Percentiles rank a stretch among this genome's conserved stretches.
Conservation (phyloP, 1,140 invertebrate genomes). For the Drosophila athabasca region DNA sequence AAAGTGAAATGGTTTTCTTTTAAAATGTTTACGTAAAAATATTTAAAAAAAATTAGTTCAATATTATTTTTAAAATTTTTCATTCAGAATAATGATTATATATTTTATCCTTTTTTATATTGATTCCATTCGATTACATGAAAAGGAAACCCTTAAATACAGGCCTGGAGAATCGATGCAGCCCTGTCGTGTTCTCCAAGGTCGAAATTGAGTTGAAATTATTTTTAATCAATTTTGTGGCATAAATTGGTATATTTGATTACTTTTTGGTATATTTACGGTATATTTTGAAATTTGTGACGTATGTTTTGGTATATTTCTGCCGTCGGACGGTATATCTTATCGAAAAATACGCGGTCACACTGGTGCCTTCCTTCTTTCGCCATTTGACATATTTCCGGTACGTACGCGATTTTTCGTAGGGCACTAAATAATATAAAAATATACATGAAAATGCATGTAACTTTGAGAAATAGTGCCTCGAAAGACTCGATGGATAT, state of each 20-base stretch:
- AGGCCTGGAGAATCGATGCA: neutral
- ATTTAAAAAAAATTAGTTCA: too few relatives aligned
- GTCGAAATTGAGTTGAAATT: too few relatives aligned
- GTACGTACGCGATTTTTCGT: constrained; percentile 78
- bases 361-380: constrained; percentile 65
- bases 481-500: constrained; percentile 24
- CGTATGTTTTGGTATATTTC: neutral
- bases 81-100: too few relatives aligned
- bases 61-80: too few relatives aligned
- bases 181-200: neutral
- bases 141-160: too few relatives aligned
- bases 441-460: constrained; percentile 39
- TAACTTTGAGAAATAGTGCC: constrained; percentile 37
- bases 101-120: too few relatives aligned
- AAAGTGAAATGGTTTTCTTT: neutral
- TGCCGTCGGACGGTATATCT: neutral
- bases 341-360: neutral
- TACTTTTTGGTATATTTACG: too few relatives aligned
- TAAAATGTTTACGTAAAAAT: too few relatives aligned
- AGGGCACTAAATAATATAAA: constrained; percentile 44
- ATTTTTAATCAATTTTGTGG: too few relatives aligned
- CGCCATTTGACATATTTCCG: constrained; percentile 83
- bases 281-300: neutral
- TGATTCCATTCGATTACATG: too few relatives aligned
- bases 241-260: too few relatives aligned